phyloP scores from a whole-genome alignment of 1,140 invertebrate species.

The Heliconius congener region DNA sequence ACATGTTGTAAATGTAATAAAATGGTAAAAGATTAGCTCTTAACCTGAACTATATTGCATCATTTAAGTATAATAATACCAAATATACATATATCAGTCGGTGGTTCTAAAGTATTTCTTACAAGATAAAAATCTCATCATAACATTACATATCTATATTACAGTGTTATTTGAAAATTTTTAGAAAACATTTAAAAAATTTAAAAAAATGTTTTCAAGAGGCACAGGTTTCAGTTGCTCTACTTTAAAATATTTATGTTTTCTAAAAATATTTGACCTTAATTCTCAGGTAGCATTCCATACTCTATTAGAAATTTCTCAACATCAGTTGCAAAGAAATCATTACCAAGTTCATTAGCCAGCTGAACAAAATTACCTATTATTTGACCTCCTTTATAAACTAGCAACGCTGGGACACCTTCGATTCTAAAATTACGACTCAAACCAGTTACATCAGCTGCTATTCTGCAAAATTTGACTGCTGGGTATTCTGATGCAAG shows the following conservation, averaged over 20 bases:
- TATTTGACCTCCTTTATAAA: constrained; percentile 94
- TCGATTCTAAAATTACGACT: constrained; percentile 91
- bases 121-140: not conserved
- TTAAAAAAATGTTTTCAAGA: too few species aligned
- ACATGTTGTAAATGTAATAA: not conserved
- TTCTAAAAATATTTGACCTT: constrained; percentile 23
- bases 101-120: not conserved
- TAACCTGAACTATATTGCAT: not conserved
- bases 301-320: constrained; percentile 94
- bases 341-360: constrained; percentile 92
- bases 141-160: too few species aligned
- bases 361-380: constrained; percentile 96
- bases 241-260: too few species aligned
- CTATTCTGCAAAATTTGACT: constrained; percentile 95
- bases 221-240: too few species aligned
- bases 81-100: constrained; percentile 13
- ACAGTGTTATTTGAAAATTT: too few species aligned
- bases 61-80: constrained; percentile 13
- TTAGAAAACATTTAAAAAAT: too few species aligned
- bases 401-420: constrained; percentile 95
- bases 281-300: constrained; percentile 88
- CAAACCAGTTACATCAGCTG: constrained; percentile 87
- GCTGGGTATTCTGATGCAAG: constrained; percentile 91
- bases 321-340: constrained; percentile 95
- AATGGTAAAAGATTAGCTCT: not conserved